These are phyloP conservation scores for Palloptera scutellata DNA, from an alignment of 2,888 invertebrate species.

Conservation along the genomic window DNA sequence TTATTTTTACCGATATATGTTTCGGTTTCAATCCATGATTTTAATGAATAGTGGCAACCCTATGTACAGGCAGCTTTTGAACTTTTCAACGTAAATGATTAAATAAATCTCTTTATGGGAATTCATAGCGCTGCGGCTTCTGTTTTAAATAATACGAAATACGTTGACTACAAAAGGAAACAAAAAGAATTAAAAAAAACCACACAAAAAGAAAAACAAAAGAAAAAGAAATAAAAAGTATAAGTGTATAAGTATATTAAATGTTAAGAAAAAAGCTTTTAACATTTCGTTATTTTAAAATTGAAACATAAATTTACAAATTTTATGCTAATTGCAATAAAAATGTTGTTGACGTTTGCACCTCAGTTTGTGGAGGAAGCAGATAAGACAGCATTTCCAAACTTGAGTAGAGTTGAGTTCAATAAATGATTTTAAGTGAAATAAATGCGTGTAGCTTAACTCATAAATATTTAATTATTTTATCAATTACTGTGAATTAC, in stretches of 20 bases:
- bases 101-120: too few species aligned
- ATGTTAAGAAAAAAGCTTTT: conserved; percentile 11
- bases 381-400: background rate
- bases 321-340: conserved; percentile 50
- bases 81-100: too few species aligned
- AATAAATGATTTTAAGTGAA: conserved; percentile 22
- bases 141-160: background rate
- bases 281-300: conserved; percentile 22
- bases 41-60: too few species aligned
- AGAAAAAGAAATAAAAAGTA: background rate
- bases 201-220: background rate
- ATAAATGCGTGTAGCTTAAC: conserved; percentile 32
- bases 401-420: background rate
- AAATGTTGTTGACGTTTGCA: conserved; percentile 15
- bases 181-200: background rate
- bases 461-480: conserved; percentile 47
- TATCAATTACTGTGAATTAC: too few species aligned
- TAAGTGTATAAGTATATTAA: background rate
- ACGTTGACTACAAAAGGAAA: background rate
- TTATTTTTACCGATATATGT: too few species aligned
- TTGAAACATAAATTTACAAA: conserved; percentile 48
- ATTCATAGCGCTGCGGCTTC: too few species aligned
- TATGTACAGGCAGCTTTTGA: too few species aligned
- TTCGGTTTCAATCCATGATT: too few species aligned
- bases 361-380: background rate